A percentile compares a stretch with the other conserved stretches of the same genome.
Conservation (phyloP, 2,888 invertebrate species). For the Mythimna loreyi region DNA sequence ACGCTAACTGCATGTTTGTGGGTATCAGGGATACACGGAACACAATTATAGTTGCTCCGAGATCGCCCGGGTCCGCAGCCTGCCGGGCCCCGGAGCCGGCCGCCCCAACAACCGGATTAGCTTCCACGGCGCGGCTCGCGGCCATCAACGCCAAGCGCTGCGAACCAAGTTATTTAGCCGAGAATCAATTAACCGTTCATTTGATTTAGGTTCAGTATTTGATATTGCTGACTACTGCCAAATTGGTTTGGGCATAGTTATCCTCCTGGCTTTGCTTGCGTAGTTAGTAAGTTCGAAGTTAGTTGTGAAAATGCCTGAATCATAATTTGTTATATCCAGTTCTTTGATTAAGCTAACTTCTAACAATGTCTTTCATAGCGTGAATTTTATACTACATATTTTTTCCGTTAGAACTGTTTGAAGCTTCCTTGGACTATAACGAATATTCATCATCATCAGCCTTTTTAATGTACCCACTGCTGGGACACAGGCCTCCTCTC, state of each 20-base stretch:
- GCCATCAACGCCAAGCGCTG: not conserved
- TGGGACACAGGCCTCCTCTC: too few species aligned
- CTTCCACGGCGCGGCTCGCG: not conserved
- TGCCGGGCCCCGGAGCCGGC: too few species aligned
- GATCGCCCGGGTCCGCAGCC: not conserved
- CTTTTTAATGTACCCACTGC: too few species aligned
- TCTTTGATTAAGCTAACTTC: too few species aligned
- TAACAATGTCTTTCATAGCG: too few species aligned
- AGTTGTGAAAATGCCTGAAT: not conserved
- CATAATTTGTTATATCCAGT: too few species aligned
- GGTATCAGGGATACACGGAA: constrained; percentile 2
- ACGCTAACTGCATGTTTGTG: not conserved
- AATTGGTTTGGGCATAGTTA: not conserved
- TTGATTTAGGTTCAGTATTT: not conserved
- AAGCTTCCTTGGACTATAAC: too few species aligned
- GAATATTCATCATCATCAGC: too few species aligned
- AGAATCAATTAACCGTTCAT: not conserved
- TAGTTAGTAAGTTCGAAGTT: not conserved
- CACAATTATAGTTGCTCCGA: constrained; percentile 10
- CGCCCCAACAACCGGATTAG: not conserved
- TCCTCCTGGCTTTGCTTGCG: not conserved
- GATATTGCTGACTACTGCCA: not conserved
- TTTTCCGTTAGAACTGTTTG: too few species aligned
- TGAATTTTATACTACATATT: too few species aligned
- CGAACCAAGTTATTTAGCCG: not conserved